Conservation (phyloP, 2,888 invertebrate species). For the Plemyria rubiginata region DNA sequence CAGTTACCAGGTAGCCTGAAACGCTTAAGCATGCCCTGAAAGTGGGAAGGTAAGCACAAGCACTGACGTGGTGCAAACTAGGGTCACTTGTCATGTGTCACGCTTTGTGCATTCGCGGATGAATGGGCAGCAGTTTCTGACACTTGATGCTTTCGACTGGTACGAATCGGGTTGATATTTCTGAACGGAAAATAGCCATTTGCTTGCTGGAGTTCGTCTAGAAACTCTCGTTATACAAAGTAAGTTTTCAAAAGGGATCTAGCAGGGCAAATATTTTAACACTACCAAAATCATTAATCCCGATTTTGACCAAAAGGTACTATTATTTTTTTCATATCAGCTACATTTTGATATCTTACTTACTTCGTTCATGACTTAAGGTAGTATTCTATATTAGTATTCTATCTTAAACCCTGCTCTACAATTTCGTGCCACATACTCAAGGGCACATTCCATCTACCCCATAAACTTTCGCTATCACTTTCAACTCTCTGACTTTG, state of each 20-base stretch:
- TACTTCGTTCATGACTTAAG: too few relatives aligned
- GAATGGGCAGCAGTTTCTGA: conserved; percentile 33
- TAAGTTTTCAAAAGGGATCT: too few relatives aligned
- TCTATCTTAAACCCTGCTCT: conserved; percentile 5
- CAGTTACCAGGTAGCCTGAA: not conserved
- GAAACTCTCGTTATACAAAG: not conserved
- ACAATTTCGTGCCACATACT: not conserved
- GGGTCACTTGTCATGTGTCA: conserved; percentile 34
- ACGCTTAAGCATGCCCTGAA: not conserved
- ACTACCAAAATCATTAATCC: too few relatives aligned
- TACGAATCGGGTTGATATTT: conserved; percentile 13
- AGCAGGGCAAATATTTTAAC: too few relatives aligned
- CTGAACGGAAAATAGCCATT: conserved; percentile 7
- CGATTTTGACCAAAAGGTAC: too few relatives aligned
- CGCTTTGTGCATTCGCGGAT: conserved; percentile 33
- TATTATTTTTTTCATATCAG: too few relatives aligned
- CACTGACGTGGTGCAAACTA: conserved; percentile 14
- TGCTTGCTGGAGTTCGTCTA: conserved; percentile 2
- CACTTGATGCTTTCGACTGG: conserved; percentile 19
- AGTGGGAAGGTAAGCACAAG: not conserved
- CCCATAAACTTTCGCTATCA: conserved; percentile 7
- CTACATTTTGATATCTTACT: too few relatives aligned
- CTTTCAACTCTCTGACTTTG: conserved; percentile 3
- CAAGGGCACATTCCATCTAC: not conserved
- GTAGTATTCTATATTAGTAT: too few relatives aligned